Evolutionary conservation across 2,797 vertebrate genomes (phyloP), one percentile per base, ranked within the genome.

Genomic region (Anguilla pacifica): DNA sequence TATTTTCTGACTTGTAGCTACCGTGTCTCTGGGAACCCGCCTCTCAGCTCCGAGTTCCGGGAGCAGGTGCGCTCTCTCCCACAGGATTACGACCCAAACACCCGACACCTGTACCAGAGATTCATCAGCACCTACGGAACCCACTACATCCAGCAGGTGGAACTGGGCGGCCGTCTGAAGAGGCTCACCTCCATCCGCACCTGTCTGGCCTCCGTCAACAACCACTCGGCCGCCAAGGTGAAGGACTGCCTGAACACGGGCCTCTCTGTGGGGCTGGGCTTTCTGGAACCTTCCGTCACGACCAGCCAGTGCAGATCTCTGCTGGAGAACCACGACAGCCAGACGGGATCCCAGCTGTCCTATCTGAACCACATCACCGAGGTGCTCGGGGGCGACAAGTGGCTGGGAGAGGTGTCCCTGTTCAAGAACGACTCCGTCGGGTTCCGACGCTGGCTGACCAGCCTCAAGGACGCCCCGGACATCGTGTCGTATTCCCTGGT

Each of bases 401-500:
- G 72, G 0, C 11, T 2, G 0, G 87, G 84, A 72, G 93, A 94
- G 57, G 87, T 95, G 88, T 90, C 95, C 57, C 94, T 94, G 0
- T 90, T 90, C 0, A 89, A 46, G 0, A 67, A 87, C 0, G 88
- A 84, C 2, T 51, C 89, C 0, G 67, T 89, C 22, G 55, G 83
- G 22, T 95, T 93, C 88, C 88, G 90, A 0, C 31, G 85, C 53
- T 96, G 95, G 95, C 4, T 93, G 81, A 17, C 83, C 28, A 90
- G 91, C 0, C 89, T 96, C 59, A 51, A 77, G 39, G 53, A 43
- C 6, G 74, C 61, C 0, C 95, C 95, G 0, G 92, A 86, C 6
- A 84, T 94, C 25, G 85, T 95, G 25, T 89, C 92, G 88, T 95
- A 94, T 28, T 90, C 70, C 0, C 87, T 95, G 28, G 86, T 91